Conservation (phyloP, 2,888 invertebrate species). For the Brassicogethes aeneus region DNA sequence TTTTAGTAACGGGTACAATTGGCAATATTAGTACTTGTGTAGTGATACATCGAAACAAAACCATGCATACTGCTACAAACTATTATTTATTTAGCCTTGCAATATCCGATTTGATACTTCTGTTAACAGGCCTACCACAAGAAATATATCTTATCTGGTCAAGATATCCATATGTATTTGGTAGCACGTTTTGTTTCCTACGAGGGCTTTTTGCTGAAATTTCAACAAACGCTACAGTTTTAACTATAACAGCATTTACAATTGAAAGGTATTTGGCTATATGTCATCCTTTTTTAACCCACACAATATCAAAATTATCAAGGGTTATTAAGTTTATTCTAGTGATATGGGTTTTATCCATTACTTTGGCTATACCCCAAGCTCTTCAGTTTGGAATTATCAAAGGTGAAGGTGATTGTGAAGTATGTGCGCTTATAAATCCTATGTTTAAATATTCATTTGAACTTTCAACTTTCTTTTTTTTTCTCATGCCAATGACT, state of each 20-base stretch:
- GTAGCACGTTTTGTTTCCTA: constrained; percentile 68
- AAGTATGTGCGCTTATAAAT: constrained; percentile 21
- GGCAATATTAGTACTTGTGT: constrained; percentile 80
- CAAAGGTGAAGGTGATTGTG: constrained; percentile 35
- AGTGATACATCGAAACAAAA: constrained; percentile 72
- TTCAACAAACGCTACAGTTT: constrained; percentile 66
- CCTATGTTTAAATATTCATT: constrained; percentile 57
- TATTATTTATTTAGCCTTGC: constrained; percentile 80
- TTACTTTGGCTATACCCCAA: constrained; percentile 66
- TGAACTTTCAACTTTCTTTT: constrained; percentile 70
- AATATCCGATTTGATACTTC: constrained; percentile 69
- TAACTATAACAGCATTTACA: constrained; percentile 61
- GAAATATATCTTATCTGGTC: constrained; percentile 75
- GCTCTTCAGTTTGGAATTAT: constrained; percentile 46
- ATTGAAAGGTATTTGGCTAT: constrained; percentile 63
- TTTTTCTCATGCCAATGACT: constrained; percentile 82
- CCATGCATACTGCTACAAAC: constrained; percentile 75
- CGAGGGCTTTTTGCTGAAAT: constrained; percentile 74
- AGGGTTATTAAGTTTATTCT: constrained; percentile 75
- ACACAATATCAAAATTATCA: constrained; percentile 81
- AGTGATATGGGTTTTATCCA: constrained; percentile 69
- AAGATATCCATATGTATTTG: constrained; percentile 69
- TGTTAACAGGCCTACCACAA: constrained; percentile 72
- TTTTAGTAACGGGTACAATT: constrained; percentile 60
- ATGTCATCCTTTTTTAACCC: constrained; percentile 59